These are phyloP conservation scores for Donacobius atricapilla DNA, from an alignment of 2,113 vertebrate species.

Conservation along the genomic window DNA sequence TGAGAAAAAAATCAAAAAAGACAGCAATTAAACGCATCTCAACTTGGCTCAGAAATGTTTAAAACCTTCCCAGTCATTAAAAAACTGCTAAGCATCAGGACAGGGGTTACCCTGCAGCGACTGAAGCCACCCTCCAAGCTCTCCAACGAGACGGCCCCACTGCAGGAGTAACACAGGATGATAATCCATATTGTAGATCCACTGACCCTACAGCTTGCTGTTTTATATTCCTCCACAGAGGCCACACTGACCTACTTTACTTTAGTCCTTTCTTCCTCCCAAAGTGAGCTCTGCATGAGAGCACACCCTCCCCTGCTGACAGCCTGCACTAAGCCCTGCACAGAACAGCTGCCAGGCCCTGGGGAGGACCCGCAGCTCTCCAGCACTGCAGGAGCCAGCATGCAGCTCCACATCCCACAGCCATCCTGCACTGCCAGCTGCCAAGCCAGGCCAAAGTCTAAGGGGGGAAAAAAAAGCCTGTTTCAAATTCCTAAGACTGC, in stretches of 20 bases:
- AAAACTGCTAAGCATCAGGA: neutral
- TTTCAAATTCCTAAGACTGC: neutral
- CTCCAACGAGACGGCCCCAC: neutral
- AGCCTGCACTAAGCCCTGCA: neutral
- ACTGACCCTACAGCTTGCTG: conserved; percentile 29
- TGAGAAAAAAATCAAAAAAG: neutral
- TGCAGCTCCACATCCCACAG: neutral
- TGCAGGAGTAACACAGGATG: neutral
- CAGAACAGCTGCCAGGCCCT: conserved; percentile 25
- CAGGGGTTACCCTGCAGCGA: neutral
- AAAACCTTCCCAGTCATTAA: neutral
- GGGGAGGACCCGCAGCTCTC: neutral
- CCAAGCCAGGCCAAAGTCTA: neutral
- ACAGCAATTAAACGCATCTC: neutral
- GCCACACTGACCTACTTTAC: conserved; percentile 47
- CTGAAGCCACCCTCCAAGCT: neutral
- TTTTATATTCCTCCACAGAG: conserved; percentile 38
- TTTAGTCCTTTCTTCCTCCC: conserved; percentile 23
- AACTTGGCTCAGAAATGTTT: neutral
- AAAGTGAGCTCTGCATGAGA: conserved; percentile 7
- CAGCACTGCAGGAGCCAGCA: neutral
- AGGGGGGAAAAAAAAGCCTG: neutral
- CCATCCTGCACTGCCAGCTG: neutral
- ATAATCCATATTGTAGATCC: neutral
- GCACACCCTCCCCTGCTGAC: neutral